phyloP scores from a whole-genome alignment of 2,888 invertebrate species.

The Tolmerus cingulatus region DNA sequence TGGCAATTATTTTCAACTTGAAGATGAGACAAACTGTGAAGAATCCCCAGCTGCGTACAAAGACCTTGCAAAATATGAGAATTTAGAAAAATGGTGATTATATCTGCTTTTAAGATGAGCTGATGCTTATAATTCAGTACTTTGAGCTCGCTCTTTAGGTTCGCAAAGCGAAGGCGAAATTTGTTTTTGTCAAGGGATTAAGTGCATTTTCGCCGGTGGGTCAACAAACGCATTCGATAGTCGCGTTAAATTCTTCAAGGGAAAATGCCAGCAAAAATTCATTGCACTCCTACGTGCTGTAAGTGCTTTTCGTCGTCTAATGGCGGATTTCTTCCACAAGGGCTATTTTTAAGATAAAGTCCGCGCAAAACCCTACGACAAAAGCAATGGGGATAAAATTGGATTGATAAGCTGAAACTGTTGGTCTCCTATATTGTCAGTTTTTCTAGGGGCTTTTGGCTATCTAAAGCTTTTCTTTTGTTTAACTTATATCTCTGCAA shows the following conservation, averaged over 20 bases:
- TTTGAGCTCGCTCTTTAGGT: background rate
- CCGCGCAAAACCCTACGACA: background rate
- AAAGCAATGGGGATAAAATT: background rate
- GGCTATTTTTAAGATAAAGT: background rate
- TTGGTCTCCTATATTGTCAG: background rate
- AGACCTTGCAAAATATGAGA: background rate
- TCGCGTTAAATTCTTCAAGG: background rate
- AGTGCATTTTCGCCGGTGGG: background rate
- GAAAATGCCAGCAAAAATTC: background rate
- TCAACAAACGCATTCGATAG: background rate
- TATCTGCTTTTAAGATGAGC: background rate
- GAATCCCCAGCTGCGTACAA: background rate
- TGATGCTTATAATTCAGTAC: background rate
- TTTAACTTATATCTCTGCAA: background rate
- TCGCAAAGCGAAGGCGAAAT: background rate
- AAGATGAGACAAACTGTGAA: background rate
- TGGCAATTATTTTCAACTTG: background rate
- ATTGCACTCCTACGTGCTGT: background rate
- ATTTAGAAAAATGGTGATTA: background rate
- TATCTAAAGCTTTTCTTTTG: background rate
- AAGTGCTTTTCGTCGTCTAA: background rate
- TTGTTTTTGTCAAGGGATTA: background rate
- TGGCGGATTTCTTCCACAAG: background rate
- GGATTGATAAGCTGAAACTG: background rate
- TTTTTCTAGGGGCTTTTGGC: background rate